Base-by-base conservation (phyloP, 2,888 invertebrate species). In the Leptopilina drosophilae region DNA sequence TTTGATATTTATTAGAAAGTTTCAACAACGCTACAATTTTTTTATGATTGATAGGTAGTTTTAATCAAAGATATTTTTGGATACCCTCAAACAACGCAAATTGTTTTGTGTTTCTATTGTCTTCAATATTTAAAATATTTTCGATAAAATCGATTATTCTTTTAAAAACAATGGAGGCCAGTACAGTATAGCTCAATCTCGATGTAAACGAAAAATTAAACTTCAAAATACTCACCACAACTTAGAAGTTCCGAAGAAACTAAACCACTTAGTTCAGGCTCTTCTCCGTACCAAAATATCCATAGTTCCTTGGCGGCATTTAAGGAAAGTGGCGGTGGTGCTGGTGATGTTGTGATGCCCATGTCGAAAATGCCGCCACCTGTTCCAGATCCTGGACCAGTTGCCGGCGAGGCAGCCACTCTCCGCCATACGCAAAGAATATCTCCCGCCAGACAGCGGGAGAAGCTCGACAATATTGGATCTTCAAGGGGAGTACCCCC, bases 221-320 rank as follows among this genome's bases (percentile, higher is more conserved):
- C 33, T 15, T 8, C 7, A 77, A 46, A 76, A 79, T 81, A 95
- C 96, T 95, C 93, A 98, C 98, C 98, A 92, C 95, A 95, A 85
- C 94, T 94, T 90, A 97, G 95, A 85, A 98, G 95, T 91, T 98
- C 97, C 14, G 96, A 95, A 81, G 96, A 95, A 87, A 98, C 96
- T 89, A 98, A 94, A 82, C 96, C 96, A 89, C 94, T 95, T 84
- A 98, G 94, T 93, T 98, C 97, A 79, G 98, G 98, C 92, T 98
- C 98, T 92, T 98, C 98, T 90, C 98, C 98, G 93, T 99, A 99
- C 99, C 99, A 99, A 94, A 99, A 99, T 92, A 99, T 97, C 99
- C 99, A 99, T 82, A 99, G 95, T 93, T 99, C 99, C 94, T 99
- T 99, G 92, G 97, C 96, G 90, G 97, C 96, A 91, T 96, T 95